A percentile compares a stretch with the other conserved stretches of the same genome.
These are phyloP conservation scores for Theristicus caerulescens DNA, from an alignment of 2,113 vertebrate species.

Conservation along the genomic window DNA sequence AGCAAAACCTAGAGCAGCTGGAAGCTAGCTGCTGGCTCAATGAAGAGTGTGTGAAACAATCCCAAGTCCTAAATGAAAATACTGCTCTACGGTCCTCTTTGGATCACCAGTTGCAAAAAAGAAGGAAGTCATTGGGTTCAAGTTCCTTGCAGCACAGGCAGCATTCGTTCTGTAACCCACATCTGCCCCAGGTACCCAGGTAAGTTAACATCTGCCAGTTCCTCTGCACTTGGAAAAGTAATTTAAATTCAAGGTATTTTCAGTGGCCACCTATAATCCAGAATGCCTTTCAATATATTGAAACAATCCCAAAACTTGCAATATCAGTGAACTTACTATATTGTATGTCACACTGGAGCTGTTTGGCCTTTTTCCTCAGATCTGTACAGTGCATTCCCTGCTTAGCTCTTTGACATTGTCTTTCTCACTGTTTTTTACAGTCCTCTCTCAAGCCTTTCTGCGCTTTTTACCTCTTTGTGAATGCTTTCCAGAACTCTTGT, in stretches of 20 bases:
- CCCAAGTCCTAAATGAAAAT: slow-evolving; percentile 5
- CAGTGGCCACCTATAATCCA: neutral
- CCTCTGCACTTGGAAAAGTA: neutral
- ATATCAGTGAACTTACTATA: neutral
- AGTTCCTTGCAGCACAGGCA: slow-evolving; percentile 46
- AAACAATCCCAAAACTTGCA: neutral
- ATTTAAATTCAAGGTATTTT: neutral
- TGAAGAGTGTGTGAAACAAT: slow-evolving; percentile 52
- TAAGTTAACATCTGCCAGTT: neutral
- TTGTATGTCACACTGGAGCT: neutral
- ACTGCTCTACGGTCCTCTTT: neutral
- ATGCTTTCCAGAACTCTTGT: neutral
- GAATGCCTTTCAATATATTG: neutral
- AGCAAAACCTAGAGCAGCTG: slow-evolving; percentile 82
- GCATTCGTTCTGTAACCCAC: slow-evolving; percentile 64
- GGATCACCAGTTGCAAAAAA: neutral
- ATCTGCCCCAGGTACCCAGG: neutral
- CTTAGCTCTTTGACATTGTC: neutral
- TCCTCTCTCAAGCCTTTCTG: neutral
- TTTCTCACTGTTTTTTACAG: neutral
- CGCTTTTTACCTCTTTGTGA: neutral
- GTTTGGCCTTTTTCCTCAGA: neutral
- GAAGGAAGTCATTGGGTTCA: neutral
- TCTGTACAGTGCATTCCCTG: neutral
- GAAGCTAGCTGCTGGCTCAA: slow-evolving; percentile 72